Conservation (phyloP, 2,888 invertebrate genomes). For the Sabatieria punctata region DNA sequence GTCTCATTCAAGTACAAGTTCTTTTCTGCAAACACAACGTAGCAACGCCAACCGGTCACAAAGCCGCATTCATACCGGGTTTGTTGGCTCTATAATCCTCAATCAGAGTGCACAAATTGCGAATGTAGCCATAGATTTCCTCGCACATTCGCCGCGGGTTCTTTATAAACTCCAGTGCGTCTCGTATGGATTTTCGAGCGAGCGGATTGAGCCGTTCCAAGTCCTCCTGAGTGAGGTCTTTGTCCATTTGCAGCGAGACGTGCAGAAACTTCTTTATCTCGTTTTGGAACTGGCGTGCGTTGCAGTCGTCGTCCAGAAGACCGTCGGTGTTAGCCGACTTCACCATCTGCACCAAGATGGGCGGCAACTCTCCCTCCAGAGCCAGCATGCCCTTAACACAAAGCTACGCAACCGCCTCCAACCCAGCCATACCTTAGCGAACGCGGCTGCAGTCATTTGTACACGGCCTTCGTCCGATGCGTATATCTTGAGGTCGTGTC, state of each 20-base stretch:
- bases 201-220: conserved; percentile 43
- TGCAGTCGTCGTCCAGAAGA: conserved; percentile 88
- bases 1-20: conserved; percentile 86
- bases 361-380: conserved; percentile 90
- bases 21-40: neutral
- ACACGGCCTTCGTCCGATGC: conserved; percentile 98
- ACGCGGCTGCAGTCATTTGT: conserved; percentile 99
- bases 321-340: conserved; percentile 85
- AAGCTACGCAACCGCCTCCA: too few relatives aligned
- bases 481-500: conserved; percentile 97
- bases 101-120: conserved; percentile 17
- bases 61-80: too few relatives aligned
- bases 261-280: conserved; percentile 36
- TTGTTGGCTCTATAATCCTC: neutral
- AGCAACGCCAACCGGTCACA: too few relatives aligned
- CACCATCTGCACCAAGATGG: conserved; percentile 95
- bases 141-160: conserved; percentile 81
- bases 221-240: conserved; percentile 67
- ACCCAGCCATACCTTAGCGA: conserved; percentile 54
- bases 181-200: conserved; percentile 60
- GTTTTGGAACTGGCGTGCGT: conserved; percentile 43
- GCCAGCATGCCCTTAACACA: conserved; percentile 69
- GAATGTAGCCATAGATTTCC: conserved; percentile 64
- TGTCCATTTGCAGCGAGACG: conserved; percentile 73
- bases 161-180: conserved; percentile 77